Base-by-base conservation (phyloP, 1,140 invertebrate genomes). In the Zeugodacus cucurbitae region DNA sequence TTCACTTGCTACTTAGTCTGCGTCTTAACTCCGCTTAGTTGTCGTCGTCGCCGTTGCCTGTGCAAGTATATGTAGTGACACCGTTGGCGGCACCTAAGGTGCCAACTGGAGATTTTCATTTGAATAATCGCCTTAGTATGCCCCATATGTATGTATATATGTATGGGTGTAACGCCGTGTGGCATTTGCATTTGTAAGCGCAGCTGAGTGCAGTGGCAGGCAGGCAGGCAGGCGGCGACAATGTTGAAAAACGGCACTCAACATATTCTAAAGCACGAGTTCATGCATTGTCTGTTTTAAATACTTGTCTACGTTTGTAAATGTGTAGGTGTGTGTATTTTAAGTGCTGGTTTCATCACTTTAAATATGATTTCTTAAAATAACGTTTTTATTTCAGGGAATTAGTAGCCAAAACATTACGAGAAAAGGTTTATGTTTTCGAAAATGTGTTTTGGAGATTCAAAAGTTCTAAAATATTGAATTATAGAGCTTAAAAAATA, bases 131-230 rank as follows among this genome's bases (percentile, higher is more conserved):
- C 41, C 74, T 82, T 82, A 82, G 74, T 26, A 44, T 10, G 6
- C 17, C 67, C 34, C 67, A 54, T 59, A 62, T 62, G 58, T 10
- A 62, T 14, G 26, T 22, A 62, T 54, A 54, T 54, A 54, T 54
- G 14, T 54, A 54, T 54, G 48, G 6, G 14, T 6, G 48, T 54
- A 54, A 54, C 14, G 6, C 58, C 14, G 8, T 3, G 74, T 82
- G 74, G 74, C 74, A 82, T 82, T 82, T 48, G 74, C 74, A 82
- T 48, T 82, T 17, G 74, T 82, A 82, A 82, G 74, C 34, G 74
- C 34, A 82, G 41, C 17, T 22, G 37, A 44, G 17, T 41, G 7
- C 74, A 82, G 37, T 48, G 37, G 22, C 44, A 26, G 37, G 74
- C 41, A 7, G 32, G 17, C n/a, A 48, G 37, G 22, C 44, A 26